Evolutionary conservation across 1,140 invertebrate genomes (phyloP), one percentile per base, ranked within the genome.

Genomic region (Olivierus martensii): DNA sequence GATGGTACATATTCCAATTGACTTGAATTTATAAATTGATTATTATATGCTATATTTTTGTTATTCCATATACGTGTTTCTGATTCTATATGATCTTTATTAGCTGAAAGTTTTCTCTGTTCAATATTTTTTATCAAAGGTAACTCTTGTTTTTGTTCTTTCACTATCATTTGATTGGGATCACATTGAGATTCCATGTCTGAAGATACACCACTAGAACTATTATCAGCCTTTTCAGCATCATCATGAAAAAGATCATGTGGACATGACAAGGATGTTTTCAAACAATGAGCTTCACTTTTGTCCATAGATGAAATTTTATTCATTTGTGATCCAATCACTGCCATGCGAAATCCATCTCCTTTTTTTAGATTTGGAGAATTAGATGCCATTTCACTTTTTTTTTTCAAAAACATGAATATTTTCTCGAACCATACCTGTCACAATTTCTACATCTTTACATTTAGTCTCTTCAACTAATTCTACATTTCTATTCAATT

Each of bases 121-220:
- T 43, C 21, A 6, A 9, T 43, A 43, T 5, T 43, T 18, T 43
- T 43, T 9, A 43, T 43, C 9, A 9, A 43, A 43, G 17, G 41
- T 9, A 43, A 22, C 7, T 17, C 41, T 43, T 43, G 17, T 17
- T 22, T 43, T 4, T 6, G 41, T 43, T 43, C 21, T 43, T 22
- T 22, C 9, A 4, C 41, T 7, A 22, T 3, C 4, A 18, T 9
- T 43, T 43, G 41, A 42, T 43, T 45, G 18, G 36, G 22, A 11
- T 55, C 53, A 45, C 28, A 56, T 35, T 50, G 69, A 17, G 81
- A 68, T 62, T 87, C 86, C 63, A 88, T 84, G 65, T 89, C 85
- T 22, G 83, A 87, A 53, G 83, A 87, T 0, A 88, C 84, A 1
- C 83, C 85, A 45, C 82, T 87, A 9, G 83, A 87, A 53, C 83